phyloP scores from a whole-genome alignment of 2,888 invertebrate genomes.

The Pristionchus exspectatus region DNA sequence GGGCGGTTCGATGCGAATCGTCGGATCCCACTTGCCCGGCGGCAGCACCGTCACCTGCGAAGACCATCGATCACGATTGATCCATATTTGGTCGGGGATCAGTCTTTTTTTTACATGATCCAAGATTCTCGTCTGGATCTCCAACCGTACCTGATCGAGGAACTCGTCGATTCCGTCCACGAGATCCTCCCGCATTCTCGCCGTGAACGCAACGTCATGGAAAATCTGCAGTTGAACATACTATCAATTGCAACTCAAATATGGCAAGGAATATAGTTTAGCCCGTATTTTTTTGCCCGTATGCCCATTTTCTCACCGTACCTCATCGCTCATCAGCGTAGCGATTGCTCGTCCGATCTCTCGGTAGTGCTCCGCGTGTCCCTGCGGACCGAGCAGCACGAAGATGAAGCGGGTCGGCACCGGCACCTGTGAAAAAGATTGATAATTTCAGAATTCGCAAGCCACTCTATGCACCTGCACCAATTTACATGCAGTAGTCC shows the following conservation, averaged over 20 bases:
- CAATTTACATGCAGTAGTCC: not conserved
- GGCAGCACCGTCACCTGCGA: slow-evolving; percentile 91
- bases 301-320: slow-evolving; percentile 64
- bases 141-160: slow-evolving; percentile 84
- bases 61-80: too few relatives aligned
- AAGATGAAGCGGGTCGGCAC: slow-evolving; percentile 96
- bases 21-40: slow-evolving; percentile 88
- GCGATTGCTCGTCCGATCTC: slow-evolving; percentile 98
- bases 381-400: slow-evolving; percentile 89
- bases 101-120: too few relatives aligned
- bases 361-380: slow-evolving; percentile 86
- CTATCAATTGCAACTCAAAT: too few relatives aligned
- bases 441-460: too few relatives aligned
- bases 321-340: slow-evolving; percentile 97
- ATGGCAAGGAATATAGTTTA: too few relatives aligned
- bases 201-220: slow-evolving; percentile 96
- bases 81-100: too few relatives aligned
- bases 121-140: not conserved
- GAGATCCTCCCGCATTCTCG: slow-evolving; percentile 90
- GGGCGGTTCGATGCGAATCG: slow-evolving; percentile 81
- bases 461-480: too few relatives aligned
- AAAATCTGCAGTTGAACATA: slow-evolving; percentile 84
- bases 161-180: slow-evolving; percentile 97
- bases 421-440: slow-evolving; percentile 77
- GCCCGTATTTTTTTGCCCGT: too few relatives aligned